Percentiles rank a stretch among this genome's conserved stretches.
Evolutionary conservation across 2,113 vertebrate species (phyloP).

Genomic region (Nannobrachium achirus): DNA sequence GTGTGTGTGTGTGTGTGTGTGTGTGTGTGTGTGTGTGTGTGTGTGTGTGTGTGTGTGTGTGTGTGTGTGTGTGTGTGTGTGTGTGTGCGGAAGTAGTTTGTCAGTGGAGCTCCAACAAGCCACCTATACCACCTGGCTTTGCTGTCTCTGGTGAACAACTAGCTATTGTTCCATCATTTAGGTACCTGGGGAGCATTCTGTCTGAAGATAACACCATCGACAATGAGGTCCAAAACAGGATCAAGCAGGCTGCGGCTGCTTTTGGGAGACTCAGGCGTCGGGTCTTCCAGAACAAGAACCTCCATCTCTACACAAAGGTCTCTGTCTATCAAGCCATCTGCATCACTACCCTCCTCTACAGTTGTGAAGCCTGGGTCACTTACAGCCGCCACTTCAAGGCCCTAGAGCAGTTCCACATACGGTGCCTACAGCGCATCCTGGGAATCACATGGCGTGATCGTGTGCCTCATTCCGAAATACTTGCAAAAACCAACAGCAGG

Average conservation of each 20-base stretch:
- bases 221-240: conserved; percentile 4
- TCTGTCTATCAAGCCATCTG: too few species aligned
- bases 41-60: too few species aligned
- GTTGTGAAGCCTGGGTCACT: too few species aligned
- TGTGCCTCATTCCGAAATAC: conserved; percentile 25
- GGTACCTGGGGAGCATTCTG: conserved; percentile 16
- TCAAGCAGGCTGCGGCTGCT: conserved; percentile 23
- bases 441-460: conserved; percentile 8
- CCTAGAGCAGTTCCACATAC: conserved; percentile 1
- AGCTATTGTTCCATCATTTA: conserved; percentile 8
- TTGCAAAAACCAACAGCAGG: conserved; percentile 10
- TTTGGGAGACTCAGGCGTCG: conserved; percentile 11
- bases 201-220: conserved; percentile 17
- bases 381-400: conserved; percentile 12
- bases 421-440: conserved; percentile 14
- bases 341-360: too few species aligned
- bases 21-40: too few species aligned
- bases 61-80: too few species aligned
- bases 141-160: conserved; percentile 2
- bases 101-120: too few species aligned
- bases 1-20: too few species aligned
- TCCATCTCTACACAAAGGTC: too few species aligned
- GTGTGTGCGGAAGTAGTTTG: too few species aligned
- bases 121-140: too few species aligned
- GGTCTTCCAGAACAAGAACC: conserved; percentile 39